phyloP scores from a whole-genome alignment of 2,797 vertebrate genomes.

The Clarias fuscus region DNA sequence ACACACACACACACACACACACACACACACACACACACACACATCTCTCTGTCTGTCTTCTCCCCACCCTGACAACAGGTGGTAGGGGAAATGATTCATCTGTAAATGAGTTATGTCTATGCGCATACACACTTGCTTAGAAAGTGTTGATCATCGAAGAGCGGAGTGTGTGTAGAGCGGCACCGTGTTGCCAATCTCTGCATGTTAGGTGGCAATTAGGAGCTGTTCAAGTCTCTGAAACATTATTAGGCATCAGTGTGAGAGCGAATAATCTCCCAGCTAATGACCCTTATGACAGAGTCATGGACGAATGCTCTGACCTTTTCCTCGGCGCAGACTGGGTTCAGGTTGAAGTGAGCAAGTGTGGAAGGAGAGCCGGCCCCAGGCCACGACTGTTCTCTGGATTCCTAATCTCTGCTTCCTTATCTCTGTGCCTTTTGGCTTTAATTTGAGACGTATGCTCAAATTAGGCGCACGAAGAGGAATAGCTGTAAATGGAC shows the following conservation, averaged over 20 bases:
- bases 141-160: neutral
- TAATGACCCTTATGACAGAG: conserved; percentile 47
- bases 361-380: conserved; percentile 31
- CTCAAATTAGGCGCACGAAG: neutral
- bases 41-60: neutral
- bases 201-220: conserved; percentile 59
- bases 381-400: conserved; percentile 11
- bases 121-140: neutral
- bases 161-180: conserved; percentile 11
- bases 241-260: neutral
- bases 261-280: conserved; percentile 1
- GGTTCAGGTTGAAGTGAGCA: conserved; percentile 44
- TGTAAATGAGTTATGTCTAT: neutral
- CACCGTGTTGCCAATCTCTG: conserved; percentile 51
- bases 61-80: conserved; percentile 5
- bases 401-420: neutral
- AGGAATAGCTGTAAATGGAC: conserved; percentile 7
- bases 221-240: conserved; percentile 1
- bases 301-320: conserved; percentile 55
- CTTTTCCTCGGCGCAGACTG: conserved; percentile 61
- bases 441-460: conserved; percentile 9
- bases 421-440: conserved; percentile 1
- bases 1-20: neutral
- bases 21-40: neutral
- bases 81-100: neutral